A percentile compares a stretch with the other conserved stretches of the same genome.
Evolutionary conservation across 2,113 vertebrate genomes (phyloP).

Genomic region (Pristiophorus japonicus): DNA sequence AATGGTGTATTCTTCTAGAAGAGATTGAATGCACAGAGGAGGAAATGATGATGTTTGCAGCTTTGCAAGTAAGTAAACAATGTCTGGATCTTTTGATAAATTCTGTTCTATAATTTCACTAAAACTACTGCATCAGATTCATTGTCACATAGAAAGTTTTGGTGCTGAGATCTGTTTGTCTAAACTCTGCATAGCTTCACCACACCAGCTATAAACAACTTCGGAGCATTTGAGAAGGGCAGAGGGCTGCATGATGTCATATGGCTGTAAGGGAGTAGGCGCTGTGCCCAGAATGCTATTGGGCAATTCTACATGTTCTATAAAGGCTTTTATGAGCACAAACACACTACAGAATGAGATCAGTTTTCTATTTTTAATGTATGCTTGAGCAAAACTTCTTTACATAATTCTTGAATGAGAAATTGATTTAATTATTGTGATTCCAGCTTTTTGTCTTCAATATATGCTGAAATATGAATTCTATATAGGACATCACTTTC

Average conservation of each 20-base stretch:
- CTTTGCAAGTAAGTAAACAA: slow-evolving; percentile 74
- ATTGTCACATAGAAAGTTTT: not conserved
- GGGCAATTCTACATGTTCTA: slow-evolving; percentile 5
- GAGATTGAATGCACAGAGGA: slow-evolving; percentile 98
- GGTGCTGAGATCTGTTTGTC: not conserved
- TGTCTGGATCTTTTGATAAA: not conserved
- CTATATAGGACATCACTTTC: not conserved
- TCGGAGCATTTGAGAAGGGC: not conserved
- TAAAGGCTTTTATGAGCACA: not conserved
- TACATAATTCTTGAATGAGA: not conserved
- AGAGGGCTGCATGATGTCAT: not conserved
- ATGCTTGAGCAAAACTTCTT: not conserved
- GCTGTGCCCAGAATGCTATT: not conserved
- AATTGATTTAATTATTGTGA: not conserved
- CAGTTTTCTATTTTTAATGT: slow-evolving; percentile 19
- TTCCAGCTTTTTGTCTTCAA: not conserved
- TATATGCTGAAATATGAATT: not conserved
- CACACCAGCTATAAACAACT: not conserved
- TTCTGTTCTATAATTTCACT: not conserved
- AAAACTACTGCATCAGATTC: not conserved
- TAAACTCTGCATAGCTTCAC: not conserved
- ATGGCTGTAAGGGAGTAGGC: not conserved
- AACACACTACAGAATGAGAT: not conserved
- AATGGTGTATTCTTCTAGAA: slow-evolving; percentile 96
- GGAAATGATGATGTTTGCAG: slow-evolving; percentile 99